Conservation (phyloP, 2,888 invertebrate genomes). For the Colostygia pectinataria region DNA sequence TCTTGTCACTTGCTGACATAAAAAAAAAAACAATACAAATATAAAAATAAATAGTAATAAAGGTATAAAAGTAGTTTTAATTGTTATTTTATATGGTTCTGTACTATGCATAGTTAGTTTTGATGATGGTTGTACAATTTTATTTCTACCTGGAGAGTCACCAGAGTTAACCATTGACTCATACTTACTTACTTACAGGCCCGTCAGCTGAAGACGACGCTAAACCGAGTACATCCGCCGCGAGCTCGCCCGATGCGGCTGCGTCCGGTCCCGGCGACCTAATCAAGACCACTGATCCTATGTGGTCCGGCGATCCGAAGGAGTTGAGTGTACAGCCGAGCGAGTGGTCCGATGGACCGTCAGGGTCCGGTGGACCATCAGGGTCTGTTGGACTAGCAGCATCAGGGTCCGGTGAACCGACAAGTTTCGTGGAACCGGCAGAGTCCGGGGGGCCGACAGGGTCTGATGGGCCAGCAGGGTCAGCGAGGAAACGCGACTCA, state of each 20-base stretch:
- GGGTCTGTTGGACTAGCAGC: too few species aligned
- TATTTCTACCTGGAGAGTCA: too few species aligned
- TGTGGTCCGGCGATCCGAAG: too few species aligned
- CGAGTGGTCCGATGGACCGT: not conserved
- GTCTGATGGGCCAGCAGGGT: not conserved
- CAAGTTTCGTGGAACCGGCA: not conserved
- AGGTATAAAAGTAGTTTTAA: too few species aligned
- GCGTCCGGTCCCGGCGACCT: not conserved
- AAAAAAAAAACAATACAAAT: too few species aligned
- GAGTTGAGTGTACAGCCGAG: too few species aligned
- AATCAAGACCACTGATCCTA: not conserved
- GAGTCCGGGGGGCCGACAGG: not conserved
- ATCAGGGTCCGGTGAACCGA: not conserved
- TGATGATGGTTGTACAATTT: too few species aligned
- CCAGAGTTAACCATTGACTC: too few species aligned
- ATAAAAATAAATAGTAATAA: not conserved
- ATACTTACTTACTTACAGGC: not conserved
- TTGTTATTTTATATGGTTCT: too few species aligned
- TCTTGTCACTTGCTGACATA: too few species aligned
- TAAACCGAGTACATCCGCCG: not conserved
- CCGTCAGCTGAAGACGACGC: not conserved
- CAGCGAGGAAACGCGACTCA: too few species aligned
- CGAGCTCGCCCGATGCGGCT: not conserved
- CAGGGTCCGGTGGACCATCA: not conserved
- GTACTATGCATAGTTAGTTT: too few species aligned